Evolutionary conservation across 2,888 invertebrate genomes (phyloP).

Genomic region (Galeruca laticollis): DNA sequence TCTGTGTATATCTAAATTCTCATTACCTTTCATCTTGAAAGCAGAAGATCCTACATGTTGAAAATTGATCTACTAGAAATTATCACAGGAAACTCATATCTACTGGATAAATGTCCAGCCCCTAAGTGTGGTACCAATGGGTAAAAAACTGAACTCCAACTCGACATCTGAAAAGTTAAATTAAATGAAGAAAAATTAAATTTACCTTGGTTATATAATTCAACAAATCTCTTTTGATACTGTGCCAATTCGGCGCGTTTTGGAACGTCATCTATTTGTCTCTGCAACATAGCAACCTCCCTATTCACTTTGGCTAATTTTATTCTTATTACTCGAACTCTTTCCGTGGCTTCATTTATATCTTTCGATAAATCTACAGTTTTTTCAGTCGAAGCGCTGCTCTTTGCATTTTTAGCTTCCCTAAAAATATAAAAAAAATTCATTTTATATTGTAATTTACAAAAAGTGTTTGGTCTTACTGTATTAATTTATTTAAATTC

Average conservation of each 20-base stretch:
- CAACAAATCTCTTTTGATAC: slow-evolving; percentile 95
- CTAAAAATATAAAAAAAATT: slow-evolving; percentile 54
- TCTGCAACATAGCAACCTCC: slow-evolving; percentile 82
- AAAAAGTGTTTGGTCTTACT: slow-evolving; percentile 53
- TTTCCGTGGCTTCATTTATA: slow-evolving; percentile 74
- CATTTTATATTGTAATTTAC: neutral
- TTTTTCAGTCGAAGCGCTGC: slow-evolving; percentile 63
- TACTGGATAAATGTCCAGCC: no score
- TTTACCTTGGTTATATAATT: slow-evolving; percentile 92
- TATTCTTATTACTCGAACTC: slow-evolving; percentile 73
- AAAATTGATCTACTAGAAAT: no score
- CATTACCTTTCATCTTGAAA: no score
- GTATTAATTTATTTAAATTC: slow-evolving; percentile 60
- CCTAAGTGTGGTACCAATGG: no score
- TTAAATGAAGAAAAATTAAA: no score
- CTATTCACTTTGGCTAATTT: slow-evolving; percentile 84
- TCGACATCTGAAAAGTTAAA: no score
- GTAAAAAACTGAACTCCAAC: no score
- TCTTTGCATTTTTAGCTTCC: slow-evolving; percentile 65
- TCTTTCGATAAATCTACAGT: slow-evolving; percentile 67
- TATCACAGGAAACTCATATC: no score
- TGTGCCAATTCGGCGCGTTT: slow-evolving; percentile 93
- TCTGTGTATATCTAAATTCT: no score
- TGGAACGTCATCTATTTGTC: slow-evolving; percentile 93
- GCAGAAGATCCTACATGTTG: no score